Percentiles rank a stretch among this genome's conserved stretches.
These are phyloP conservation scores for Chaetodon trifasciatus DNA, from an alignment of 2,797 vertebrate genomes.

Conservation along the genomic window DNA sequence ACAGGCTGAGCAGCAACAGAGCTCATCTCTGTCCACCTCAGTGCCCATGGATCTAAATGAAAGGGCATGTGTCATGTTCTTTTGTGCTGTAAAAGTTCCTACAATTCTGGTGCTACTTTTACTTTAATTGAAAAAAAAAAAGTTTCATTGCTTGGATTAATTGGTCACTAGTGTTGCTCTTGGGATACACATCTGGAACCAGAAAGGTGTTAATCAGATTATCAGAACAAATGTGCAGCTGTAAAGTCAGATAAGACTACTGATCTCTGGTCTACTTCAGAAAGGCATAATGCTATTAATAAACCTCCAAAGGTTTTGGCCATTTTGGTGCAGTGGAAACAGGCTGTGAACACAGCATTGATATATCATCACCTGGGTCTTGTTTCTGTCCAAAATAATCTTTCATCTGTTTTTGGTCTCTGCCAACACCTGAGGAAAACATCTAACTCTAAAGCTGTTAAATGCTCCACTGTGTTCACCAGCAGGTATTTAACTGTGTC, in stretches of 20 bases:
- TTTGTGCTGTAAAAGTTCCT: neutral
- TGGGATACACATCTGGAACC: neutral
- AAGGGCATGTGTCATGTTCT: neutral
- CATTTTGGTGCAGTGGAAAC: neutral
- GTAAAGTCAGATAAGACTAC: neutral
- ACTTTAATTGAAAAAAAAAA: neutral
- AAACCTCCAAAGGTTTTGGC: neutral
- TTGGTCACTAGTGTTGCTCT: neutral
- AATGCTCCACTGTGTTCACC: too few species aligned
- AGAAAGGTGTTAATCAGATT: slow-evolving; percentile 11
- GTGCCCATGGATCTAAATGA: neutral
- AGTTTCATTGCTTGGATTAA: neutral
- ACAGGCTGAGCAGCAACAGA: neutral
- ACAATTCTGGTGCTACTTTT: neutral
- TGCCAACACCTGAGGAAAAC: too few species aligned
- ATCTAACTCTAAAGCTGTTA: too few species aligned
- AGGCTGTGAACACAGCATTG: neutral
- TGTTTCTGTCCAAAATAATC: too few species aligned
- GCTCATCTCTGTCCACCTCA: slow-evolving; percentile 9
- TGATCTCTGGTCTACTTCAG: neutral
- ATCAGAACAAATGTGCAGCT: slow-evolving; percentile 7
- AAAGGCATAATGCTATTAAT: neutral
- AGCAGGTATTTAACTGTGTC: too few species aligned
- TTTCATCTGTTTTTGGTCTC: too few species aligned
- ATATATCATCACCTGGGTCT: neutral